phyloP scores from a whole-genome alignment of 2,888 invertebrate species.

The Drosophila vallismaia region DNA sequence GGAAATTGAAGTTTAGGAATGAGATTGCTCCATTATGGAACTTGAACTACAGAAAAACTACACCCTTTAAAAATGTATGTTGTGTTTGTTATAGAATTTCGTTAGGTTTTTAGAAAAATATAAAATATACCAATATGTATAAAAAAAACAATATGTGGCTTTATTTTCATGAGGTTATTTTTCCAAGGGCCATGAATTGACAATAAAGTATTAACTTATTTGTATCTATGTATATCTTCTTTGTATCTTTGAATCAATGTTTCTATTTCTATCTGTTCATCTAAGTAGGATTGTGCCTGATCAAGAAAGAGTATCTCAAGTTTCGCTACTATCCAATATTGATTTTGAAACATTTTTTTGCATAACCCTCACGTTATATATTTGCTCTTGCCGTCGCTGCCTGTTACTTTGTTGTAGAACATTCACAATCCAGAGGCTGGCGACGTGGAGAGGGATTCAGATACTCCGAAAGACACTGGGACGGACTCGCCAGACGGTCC shows the following conservation, averaged over 20 bases:
- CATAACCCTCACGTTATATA: constrained; percentile 32
- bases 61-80: background rate
- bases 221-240: background rate
- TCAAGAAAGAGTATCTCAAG: constrained; percentile 11
- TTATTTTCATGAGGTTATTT: no score
- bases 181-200: no score
- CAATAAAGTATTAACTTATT: no score
- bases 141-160: no score
- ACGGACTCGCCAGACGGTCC: constrained; percentile 34
- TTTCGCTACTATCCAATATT: constrained; percentile 9
- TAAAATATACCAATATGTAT: no score
- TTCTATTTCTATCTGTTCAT: no score
- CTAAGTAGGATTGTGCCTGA: no score
- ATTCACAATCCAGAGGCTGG: constrained; percentile 38
- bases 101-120: background rate
- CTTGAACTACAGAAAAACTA: constrained; percentile 17
- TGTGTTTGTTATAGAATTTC: background rate
- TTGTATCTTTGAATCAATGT: no score
- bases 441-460: constrained; percentile 21
- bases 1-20: background rate
- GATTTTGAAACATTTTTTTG: constrained; percentile 13
- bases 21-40: constrained; percentile 69
- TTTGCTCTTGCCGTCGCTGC: constrained; percentile 42
- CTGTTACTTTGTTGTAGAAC: constrained; percentile 77
- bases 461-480: constrained; percentile 25